A percentile compares a stretch with the other conserved stretches of the same genome.
Conservation (phyloP, 2,888 invertebrate genomes). For the Sesamia inferens region DNA sequence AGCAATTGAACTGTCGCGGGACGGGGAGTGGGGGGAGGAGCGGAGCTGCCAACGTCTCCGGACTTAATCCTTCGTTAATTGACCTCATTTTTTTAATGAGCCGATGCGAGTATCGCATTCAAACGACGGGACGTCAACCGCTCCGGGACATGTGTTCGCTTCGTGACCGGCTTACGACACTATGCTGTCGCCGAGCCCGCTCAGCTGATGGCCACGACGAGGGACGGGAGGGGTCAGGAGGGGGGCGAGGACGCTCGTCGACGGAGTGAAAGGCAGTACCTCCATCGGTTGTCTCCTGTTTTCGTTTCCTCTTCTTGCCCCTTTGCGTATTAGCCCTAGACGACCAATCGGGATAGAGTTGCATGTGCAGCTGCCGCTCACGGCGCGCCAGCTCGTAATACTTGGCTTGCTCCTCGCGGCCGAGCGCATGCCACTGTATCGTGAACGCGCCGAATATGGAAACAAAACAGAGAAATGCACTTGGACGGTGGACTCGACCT, state of each 20-base stretch:
- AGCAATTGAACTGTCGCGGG: conserved; percentile 84
- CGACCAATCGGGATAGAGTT: conserved; percentile 99
- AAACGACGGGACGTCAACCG: conserved; percentile 78
- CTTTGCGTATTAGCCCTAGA: conserved; percentile 99
- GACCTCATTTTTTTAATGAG: conserved; percentile 86
- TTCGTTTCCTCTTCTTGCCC: conserved; percentile 99
- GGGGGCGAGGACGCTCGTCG: conserved; percentile 70
- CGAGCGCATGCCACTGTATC: conserved; percentile 99
- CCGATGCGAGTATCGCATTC: conserved; percentile 70
- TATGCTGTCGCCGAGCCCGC: conserved; percentile 41
- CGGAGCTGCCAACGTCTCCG: conserved; percentile 83
- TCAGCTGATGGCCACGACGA: conserved; percentile 51
- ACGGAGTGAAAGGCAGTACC: conserved; percentile 93
- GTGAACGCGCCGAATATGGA: conserved; percentile 86
- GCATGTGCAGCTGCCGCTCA: conserved; percentile 99
- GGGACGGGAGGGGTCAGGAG: conserved; percentile 52
- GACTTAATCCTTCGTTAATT: conserved; percentile 86
- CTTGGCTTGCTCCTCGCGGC: conserved; percentile 99
- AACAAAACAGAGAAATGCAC: conserved; percentile 89
- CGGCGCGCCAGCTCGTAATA: conserved; percentile 99
- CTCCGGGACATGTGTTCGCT: conserved; percentile 70
- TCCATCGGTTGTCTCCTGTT: conserved; percentile 99
- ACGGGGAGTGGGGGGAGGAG: conserved; percentile 64
- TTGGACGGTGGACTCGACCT: conserved; percentile 83
- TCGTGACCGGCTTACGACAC: conserved; percentile 70